These are phyloP conservation scores for Carettochelys insculpta DNA, from an alignment of 2,113 vertebrate genomes.

Conservation along the genomic window DNA sequence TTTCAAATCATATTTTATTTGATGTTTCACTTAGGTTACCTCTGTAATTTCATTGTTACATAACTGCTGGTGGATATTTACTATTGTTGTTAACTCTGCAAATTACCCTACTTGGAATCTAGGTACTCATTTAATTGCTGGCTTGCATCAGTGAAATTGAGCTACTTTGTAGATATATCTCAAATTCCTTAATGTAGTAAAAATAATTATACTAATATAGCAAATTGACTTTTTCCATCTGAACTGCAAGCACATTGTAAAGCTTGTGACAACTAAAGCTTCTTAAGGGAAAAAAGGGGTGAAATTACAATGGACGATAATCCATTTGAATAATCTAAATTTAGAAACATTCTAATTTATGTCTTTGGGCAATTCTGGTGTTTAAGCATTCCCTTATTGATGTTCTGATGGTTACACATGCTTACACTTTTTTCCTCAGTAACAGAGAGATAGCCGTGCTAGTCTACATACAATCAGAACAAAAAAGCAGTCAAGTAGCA, in stretches of 20 bases:
- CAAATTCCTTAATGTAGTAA: background rate
- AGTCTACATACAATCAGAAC: too few species aligned
- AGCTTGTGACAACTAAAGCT: background rate
- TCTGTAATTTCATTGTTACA: background rate
- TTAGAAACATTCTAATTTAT: background rate
- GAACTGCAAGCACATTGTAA: constrained; percentile 29
- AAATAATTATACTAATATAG: constrained; percentile 34
- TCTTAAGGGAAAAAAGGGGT: background rate
- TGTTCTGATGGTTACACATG: background rate
- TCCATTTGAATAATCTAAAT: background rate
- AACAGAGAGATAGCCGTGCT: too few species aligned
- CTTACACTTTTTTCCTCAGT: background rate
- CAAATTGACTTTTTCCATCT: constrained; percentile 20
- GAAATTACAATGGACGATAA: background rate
- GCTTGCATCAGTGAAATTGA: constrained; percentile 16
- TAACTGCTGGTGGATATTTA: background rate
- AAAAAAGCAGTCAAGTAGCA: too few species aligned
- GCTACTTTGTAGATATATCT: background rate
- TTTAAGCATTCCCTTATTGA: constrained; percentile 26
- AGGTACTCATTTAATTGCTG: background rate
- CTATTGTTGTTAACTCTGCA: background rate
- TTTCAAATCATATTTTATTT: background rate
- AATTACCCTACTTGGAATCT: background rate
- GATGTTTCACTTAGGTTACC: background rate
- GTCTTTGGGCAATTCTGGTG: constrained; percentile 25